Evolutionary conservation across 2,797 vertebrate species (phyloP), one percentile per base, ranked within the genome.

Genomic region (Stomatorhinus walkeri): DNA sequence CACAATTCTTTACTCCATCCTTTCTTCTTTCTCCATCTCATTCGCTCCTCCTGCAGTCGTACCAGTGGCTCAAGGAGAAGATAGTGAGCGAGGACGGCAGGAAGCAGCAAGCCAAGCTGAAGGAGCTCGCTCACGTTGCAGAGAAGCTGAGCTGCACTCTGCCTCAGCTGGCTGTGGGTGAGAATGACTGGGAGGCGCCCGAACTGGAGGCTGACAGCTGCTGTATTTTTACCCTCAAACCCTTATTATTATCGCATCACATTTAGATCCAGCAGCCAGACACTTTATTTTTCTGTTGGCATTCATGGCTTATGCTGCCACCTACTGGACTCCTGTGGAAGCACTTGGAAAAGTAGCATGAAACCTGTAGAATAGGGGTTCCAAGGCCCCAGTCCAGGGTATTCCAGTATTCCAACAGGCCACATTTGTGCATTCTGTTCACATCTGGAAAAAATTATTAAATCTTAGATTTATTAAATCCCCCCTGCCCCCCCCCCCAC

Each of bases 61-160:
- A 99, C 93, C 98, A 99, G 94, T 99, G 98, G 98, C 90, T 99
- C 91, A 99, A 98, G 92, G 98, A 99, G 92, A 98, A 99, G 93
- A 99, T 99, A 88, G 91, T 97, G 40, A 99, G 98, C 1, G 98
- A 99, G 89, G 98, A 99, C 52, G 98, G 98, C 72, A 95, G 97
- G 81, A 99, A 97, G 92, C 98, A 99, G 92, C 98, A 99, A 89
- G 96, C 93, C 83, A 99, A 99, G 92, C 95, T 99, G 87, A 99
- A 98, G 91, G 98, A 99, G 92, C 96, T 99, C 54, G 93, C 94
- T 32, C 98, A 98, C 48, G 98, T 99, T 0, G 97, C 98, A 0
- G 98, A 98, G 94, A 97, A 97, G 87, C 95, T 99, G n/a, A 95
- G 97, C 86, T 99, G 98, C 93, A 98, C 98, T 0, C 95, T 99